These are phyloP conservation scores for Phalacrocorax aristotelis DNA, from an alignment of 2,113 vertebrate genomes.

Conservation along the genomic window DNA sequence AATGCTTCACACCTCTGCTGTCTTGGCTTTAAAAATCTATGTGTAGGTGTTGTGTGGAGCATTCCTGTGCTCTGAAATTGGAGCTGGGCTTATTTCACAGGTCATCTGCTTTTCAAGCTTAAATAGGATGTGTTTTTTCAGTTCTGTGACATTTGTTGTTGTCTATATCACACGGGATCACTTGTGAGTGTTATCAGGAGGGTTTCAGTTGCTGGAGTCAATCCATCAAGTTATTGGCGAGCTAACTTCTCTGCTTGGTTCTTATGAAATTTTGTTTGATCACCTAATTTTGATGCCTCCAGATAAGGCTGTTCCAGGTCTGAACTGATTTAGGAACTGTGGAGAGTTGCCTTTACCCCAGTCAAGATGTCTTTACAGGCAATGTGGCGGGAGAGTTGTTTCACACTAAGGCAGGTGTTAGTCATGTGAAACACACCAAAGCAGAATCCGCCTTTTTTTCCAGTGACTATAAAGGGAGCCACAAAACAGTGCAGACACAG, in stretches of 20 bases:
- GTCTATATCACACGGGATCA: not conserved
- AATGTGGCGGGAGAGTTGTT: not conserved
- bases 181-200: not conserved
- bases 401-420: not conserved
- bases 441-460: not conserved
- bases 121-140: not conserved
- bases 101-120: not conserved
- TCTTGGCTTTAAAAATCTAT: not conserved
- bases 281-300: not conserved
- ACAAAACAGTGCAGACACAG: not conserved
- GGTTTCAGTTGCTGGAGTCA: not conserved
- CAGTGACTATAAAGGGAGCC: not conserved
- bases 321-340: not conserved
- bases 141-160: not conserved
- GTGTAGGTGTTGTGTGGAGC: not conserved
- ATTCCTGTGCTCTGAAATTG: not conserved
- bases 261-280: not conserved
- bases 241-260: not conserved
- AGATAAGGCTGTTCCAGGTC: not conserved
- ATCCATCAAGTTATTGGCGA: not conserved
- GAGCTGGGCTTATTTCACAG: not conserved
- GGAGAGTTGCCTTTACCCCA: not conserved
- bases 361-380: fast-evolving
- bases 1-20: not conserved
- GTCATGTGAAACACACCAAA: not conserved